Conservation (phyloP, 2,888 invertebrate species). For the Andrena hattorfiana region DNA sequence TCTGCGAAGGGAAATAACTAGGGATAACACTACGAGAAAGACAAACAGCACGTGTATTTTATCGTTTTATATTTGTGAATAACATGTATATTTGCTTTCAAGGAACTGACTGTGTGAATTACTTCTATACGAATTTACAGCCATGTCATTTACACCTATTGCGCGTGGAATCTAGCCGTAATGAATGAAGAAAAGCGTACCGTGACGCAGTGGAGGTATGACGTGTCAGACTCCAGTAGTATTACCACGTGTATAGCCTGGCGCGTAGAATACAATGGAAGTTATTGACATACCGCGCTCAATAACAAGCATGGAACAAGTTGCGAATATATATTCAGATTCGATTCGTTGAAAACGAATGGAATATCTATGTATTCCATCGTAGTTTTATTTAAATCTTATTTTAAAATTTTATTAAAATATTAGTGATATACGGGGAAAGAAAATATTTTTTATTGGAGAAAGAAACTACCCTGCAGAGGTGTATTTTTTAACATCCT, state of each 20-base stretch:
- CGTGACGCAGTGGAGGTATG: not conserved
- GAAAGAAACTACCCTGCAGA: too few species aligned
- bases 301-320: not conserved
- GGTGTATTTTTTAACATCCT: too few species aligned
- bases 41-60: not conserved
- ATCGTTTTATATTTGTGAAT: not conserved
- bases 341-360: too few species aligned
- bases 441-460: too few species aligned
- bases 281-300: not conserved
- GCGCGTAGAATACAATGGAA: not conserved
- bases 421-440: too few species aligned
- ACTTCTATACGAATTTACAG: not conserved
- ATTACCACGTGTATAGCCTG: not conserved
- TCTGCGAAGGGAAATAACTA: not conserved
- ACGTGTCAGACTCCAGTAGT: slow-evolving; percentile 3
- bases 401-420: too few species aligned
- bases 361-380: too few species aligned
- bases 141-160: not conserved
- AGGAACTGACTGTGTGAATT: not conserved
- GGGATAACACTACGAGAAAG: not conserved
- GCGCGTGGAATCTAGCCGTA: not conserved
- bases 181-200: not conserved
- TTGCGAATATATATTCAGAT: too few species aligned
- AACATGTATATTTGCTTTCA: not conserved
- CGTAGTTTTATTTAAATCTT: too few species aligned